Percentiles rank a stretch among this genome's conserved stretches.
Evolutionary conservation across 2,113 vertebrate species (phyloP).

Genomic region (Ciconia stormi): DNA sequence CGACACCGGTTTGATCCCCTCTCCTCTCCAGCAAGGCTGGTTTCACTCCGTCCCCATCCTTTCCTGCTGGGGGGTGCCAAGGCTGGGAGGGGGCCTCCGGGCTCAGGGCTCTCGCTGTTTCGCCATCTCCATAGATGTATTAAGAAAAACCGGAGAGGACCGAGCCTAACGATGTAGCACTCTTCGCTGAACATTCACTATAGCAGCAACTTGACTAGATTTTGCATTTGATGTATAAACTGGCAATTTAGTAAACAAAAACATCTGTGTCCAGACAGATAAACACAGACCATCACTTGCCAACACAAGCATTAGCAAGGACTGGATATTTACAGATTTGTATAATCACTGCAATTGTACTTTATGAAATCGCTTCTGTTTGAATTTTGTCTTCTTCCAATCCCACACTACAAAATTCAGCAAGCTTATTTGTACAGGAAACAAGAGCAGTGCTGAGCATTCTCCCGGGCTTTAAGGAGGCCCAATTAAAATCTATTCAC

Average conservation of each 20-base stretch:
- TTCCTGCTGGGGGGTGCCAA: too few species aligned
- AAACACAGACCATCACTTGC: background rate
- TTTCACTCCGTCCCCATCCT: background rate
- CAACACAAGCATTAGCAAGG: background rate
- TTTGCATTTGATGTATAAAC: background rate
- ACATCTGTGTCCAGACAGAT: background rate
- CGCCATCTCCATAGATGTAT: background rate
- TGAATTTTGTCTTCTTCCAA: background rate
- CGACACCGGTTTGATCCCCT: too few species aligned
- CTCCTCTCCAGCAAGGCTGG: background rate
- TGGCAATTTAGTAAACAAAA: background rate
- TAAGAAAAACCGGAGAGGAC: background rate
- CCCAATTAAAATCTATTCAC: background rate
- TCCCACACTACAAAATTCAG: background rate
- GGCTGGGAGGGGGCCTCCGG: background rate
- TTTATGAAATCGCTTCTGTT: background rate
- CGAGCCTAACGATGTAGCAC: background rate
- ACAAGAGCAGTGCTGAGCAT: background rate
- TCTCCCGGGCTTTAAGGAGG: accelerated
- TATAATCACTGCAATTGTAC: background rate
- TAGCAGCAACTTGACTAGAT: background rate
- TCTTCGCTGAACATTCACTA: background rate
- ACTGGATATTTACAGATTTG: background rate
- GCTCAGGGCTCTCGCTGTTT: background rate
- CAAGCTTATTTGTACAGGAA: background rate